phyloP scores from a whole-genome alignment of 2,888 invertebrate genomes.

The Drosophila macrothrix region DNA sequence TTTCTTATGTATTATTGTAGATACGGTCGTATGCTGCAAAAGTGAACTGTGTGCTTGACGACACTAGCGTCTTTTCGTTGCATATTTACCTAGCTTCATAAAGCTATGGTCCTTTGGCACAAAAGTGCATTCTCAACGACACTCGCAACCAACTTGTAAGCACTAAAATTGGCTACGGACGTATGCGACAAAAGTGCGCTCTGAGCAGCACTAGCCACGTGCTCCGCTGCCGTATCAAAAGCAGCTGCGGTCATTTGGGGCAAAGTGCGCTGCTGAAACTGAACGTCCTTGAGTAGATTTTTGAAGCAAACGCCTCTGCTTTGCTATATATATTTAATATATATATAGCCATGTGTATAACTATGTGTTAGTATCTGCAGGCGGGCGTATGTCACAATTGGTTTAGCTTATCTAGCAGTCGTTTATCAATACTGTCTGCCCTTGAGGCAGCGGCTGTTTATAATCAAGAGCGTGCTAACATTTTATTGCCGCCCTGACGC shows the following conservation, averaged over 20 bases:
- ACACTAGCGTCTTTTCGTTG: neutral
- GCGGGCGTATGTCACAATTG: neutral
- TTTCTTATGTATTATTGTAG: neutral
- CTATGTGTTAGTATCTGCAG: neutral
- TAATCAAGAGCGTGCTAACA: neutral
- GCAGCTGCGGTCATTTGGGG: neutral
- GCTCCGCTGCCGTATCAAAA: neutral
- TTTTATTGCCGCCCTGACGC: constrained; percentile 2
- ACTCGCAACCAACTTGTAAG: neutral
- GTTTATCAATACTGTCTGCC: constrained; percentile 31
- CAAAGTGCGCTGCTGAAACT: constrained; percentile 1
- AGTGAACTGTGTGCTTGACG: neutral
- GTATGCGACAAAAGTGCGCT: constrained; percentile 16
- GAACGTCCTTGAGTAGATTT: constrained; percentile 36
- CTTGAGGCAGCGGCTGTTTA: constrained; percentile 17
- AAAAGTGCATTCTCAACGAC: neutral
- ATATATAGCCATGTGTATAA: neutral
- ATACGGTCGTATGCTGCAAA: neutral
- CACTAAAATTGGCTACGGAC: neutral
- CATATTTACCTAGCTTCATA: too few relatives aligned
- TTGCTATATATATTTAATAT: neutral
- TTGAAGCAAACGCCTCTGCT: neutral
- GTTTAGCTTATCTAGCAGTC: constrained; percentile 28
- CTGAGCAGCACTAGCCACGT: neutral
- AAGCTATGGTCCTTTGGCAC: neutral